These are phyloP conservation scores for Riparia riparia DNA, from an alignment of 2,113 vertebrate genomes.

Conservation along the genomic window DNA sequence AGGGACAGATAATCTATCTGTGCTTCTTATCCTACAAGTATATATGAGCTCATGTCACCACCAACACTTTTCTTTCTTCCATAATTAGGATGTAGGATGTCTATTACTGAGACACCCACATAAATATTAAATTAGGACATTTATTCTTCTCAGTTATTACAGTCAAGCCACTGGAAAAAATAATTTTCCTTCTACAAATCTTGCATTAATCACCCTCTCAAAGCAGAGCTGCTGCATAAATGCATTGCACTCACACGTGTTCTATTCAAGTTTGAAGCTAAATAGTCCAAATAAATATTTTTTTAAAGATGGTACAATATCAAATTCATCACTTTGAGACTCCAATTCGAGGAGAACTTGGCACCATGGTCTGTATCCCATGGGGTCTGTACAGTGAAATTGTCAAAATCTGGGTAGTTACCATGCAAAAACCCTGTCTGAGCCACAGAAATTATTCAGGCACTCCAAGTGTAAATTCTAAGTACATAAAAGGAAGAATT, in stretches of 20 bases:
- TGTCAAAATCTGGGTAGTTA: background rate
- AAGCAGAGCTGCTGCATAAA: background rate
- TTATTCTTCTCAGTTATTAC: slow-evolving; percentile 46
- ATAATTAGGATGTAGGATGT: slow-evolving; percentile 63
- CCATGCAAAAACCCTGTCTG: background rate
- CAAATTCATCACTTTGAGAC: background rate
- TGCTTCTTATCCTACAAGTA: slow-evolving; percentile 32
- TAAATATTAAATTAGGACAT: slow-evolving; percentile 71
- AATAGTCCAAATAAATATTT: background rate
- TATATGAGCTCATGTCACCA: slow-evolving; percentile 42
- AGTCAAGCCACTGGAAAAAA: slow-evolving; percentile 6
- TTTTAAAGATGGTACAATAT: background rate
- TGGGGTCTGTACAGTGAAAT: background rate
- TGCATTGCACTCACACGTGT: fast-evolving
- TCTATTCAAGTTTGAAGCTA: background rate
- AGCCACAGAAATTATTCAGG: background rate
- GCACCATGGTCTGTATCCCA: background rate
- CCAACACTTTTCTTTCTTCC: slow-evolving; percentile 64
- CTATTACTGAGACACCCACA: slow-evolving; percentile 59
- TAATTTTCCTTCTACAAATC: background rate
- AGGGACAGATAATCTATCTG: slow-evolving; percentile 33
- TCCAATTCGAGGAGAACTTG: background rate
- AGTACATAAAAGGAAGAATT: background rate
- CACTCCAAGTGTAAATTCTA: background rate
- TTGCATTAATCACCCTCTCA: background rate